Evolutionary conservation across 2,888 invertebrate species (phyloP).

Genomic region (Cryptops parisi): DNA sequence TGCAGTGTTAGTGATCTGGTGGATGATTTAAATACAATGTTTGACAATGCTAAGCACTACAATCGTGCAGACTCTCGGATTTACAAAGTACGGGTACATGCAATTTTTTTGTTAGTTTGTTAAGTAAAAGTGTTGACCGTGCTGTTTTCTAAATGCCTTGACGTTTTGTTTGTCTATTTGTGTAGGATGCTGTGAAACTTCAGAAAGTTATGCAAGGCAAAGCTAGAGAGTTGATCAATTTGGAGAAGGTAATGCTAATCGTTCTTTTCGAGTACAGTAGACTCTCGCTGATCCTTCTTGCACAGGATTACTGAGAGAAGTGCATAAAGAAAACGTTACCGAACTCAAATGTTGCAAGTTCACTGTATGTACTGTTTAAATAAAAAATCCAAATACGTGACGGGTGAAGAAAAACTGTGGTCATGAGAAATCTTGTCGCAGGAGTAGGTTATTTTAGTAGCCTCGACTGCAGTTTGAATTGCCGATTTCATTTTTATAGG

Average conservation of each 20-base stretch:
- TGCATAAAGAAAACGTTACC: no score
- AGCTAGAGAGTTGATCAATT: constrained; percentile 54
- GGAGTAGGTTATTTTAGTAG: no score
- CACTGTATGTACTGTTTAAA: neutral
- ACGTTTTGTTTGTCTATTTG: no score
- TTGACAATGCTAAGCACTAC: constrained; percentile 89
- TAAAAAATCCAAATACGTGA: neutral
- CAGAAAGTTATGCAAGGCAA: constrained; percentile 70
- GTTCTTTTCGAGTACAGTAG: no score
- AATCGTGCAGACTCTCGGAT: constrained; percentile 64
- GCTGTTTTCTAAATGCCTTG: no score
- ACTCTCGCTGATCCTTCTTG: no score
- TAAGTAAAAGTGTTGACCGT: no score
- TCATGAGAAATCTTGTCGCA: no score
- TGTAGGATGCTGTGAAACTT: constrained; percentile 64
- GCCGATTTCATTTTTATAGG: constrained; percentile 32
- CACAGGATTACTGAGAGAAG: no score
- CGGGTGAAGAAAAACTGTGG: no score
- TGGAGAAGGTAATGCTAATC: constrained; percentile 27
- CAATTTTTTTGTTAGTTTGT: neutral
- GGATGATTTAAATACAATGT: constrained; percentile 87
- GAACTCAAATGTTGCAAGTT: no score
- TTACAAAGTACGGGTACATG: constrained; percentile 57
- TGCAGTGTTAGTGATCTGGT: constrained; percentile 76
- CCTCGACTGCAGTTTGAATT: no score